These are phyloP conservation scores for Archegozetes longisetosus DNA, from an alignment of 1,140 invertebrate genomes.

Conservation along the genomic window DNA sequence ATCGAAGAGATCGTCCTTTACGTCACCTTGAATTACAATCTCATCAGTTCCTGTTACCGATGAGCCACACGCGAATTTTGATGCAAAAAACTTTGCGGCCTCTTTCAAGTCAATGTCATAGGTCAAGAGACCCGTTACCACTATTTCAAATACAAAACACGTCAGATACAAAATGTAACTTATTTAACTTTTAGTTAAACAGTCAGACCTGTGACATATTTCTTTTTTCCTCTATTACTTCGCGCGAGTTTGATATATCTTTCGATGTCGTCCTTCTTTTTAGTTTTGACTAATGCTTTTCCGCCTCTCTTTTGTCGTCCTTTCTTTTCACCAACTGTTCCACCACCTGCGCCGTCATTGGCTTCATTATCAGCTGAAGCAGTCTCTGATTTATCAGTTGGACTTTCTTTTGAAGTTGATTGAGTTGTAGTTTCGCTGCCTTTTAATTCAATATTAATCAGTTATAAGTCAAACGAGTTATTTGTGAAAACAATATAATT, in stretches of 20 bases:
- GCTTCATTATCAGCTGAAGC: slow-evolving; percentile 33
- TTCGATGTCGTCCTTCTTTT: slow-evolving; percentile 59
- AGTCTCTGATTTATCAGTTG: not conserved
- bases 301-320: slow-evolving; percentile 79
- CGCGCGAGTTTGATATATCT: slow-evolving; percentile 64
- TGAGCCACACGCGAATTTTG: slow-evolving; percentile 94
- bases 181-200: not conserved
- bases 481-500: slow-evolving; percentile 3
- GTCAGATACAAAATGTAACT: not conserved
- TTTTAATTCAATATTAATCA: slow-evolving; percentile 8
- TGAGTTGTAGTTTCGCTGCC: not conserved
- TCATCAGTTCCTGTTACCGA: slow-evolving; percentile 97
- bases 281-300: slow-evolving; percentile 69
- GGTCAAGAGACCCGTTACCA: slow-evolving; percentile 52
- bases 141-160: slow-evolving; percentile 15
- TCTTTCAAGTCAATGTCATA: slow-evolving; percentile 96
- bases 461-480: slow-evolving; percentile 6
- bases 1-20: slow-evolving; percentile 94
- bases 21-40: slow-evolving; percentile 96
- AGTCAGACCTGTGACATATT: slow-evolving; percentile 60
- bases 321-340: slow-evolving; percentile 67
- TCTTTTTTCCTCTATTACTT: slow-evolving; percentile 92
- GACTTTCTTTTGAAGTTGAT: not conserved
- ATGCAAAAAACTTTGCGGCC: slow-evolving; percentile 93
- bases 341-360: slow-evolving; percentile 42